These are phyloP conservation scores for Helicorthomorpha holstii DNA, from an alignment of 1,140 invertebrate genomes.

Conservation along the genomic window DNA sequence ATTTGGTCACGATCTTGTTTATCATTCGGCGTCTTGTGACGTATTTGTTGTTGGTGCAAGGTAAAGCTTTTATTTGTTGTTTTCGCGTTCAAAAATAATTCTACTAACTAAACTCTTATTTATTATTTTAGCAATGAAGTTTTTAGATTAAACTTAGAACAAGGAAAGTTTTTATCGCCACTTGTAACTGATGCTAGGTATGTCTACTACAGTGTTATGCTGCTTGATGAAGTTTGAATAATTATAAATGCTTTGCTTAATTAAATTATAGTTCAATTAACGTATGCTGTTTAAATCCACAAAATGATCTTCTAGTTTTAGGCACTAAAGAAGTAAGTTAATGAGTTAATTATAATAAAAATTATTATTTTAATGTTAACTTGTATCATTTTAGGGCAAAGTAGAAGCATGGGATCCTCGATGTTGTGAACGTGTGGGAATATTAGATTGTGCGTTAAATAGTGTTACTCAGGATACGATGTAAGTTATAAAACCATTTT, in stretches of 20 bases:
- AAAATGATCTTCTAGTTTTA: slow-evolving; percentile 68
- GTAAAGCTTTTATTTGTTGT: slow-evolving; percentile 22
- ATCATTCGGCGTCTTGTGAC: slow-evolving; percentile 78
- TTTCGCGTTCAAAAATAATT: neutral
- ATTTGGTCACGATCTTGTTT: slow-evolving; percentile 86
- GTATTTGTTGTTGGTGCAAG: slow-evolving; percentile 77
- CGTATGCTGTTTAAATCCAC: slow-evolving; percentile 69
- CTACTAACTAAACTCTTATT: neutral
- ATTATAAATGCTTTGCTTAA: neutral
- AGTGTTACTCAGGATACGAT: slow-evolving; percentile 38
- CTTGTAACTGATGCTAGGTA: slow-evolving; percentile 52
- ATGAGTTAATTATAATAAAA: neutral
- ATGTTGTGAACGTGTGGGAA: slow-evolving; percentile 48
- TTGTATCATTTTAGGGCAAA: slow-evolving; percentile 38
- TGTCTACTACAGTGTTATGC: no score
- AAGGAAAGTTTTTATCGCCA: slow-evolving; percentile 80
- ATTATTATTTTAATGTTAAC: neutral
- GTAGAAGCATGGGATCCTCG: slow-evolving; percentile 95
- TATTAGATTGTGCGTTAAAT: slow-evolving; percentile 69
- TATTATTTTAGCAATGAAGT: slow-evolving; percentile 54
- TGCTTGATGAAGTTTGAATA: no score
- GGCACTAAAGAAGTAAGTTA: slow-evolving; percentile 56
- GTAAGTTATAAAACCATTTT: slow-evolving; percentile 25
- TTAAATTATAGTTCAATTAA: slow-evolving; percentile 32
- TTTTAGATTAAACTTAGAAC: slow-evolving; percentile 86